Base-by-base conservation (phyloP, 2,113 vertebrate genomes). In the Dendrocopos noguchii region DNA sequence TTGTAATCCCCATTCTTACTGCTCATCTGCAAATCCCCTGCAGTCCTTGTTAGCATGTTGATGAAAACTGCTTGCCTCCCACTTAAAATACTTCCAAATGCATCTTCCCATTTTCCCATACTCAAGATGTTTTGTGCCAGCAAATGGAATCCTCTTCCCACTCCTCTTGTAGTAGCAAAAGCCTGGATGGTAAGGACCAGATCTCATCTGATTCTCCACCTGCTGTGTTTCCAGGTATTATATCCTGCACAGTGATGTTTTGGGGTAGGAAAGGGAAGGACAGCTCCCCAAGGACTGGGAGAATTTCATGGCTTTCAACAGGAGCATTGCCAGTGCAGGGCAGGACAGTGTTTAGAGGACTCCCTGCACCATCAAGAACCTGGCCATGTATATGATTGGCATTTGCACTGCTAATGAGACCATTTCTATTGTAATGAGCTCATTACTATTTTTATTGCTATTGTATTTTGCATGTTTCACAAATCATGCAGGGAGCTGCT, bases 401-500 rank as follows among this genome's bases (percentile, higher is more conserved):
- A 70, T 76, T 94, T 81, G 83, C 59, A 81, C 73, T 76, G 86
- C 86, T 95, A 96, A 96, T 84, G 95, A 96, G 94, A 59, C 80
- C 33, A 81, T 95, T 91, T 86, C 88, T 61, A 66, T 81, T 79
- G 27, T 86, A 93, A 95, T 70, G 88, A 95, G 80, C 70, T 94
- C 92, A 84, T 96, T 95, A 93, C 80, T 96, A 46, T 66, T 93
- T 96, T 93, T 92, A 92, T 87, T 92, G 61, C 92, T 81, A 52
- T 93, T 94, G 66, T 94, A 88, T 94, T 93, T 92, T 88, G 55
- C 86, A 46, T 81, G 88, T 93, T 93, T 84, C 96, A 87, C 83
- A 91, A 75, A 93, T 86, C 83, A 57, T 20, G 47, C 55, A 79
- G 74, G 27, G 83, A 96, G 16, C 63, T 84, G 80, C 55, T 93